These are phyloP conservation scores for Drosophila koepferae DNA, from an alignment of 2,888 invertebrate genomes.

Conservation along the genomic window DNA sequence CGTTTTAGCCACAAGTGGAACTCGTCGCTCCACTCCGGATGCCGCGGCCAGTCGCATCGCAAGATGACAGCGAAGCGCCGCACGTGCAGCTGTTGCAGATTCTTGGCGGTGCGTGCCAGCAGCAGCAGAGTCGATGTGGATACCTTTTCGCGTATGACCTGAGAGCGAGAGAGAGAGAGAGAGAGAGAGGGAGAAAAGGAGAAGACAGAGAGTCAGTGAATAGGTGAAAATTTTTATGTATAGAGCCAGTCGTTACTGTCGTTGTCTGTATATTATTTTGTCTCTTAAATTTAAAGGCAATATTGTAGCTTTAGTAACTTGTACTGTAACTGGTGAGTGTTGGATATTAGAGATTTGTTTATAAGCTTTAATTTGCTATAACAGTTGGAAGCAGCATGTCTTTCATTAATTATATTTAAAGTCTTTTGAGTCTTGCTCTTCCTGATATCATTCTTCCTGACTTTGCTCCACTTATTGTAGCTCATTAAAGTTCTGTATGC, in stretches of 20 bases:
- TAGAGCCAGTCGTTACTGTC: neutral
- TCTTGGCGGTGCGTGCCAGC: conserved; percentile 88
- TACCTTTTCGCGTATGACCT: conserved; percentile 91
- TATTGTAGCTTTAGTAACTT: too few species aligned
- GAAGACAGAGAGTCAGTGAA: neutral
- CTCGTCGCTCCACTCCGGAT: conserved; percentile 89
- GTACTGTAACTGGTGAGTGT: too few species aligned
- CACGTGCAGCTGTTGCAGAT: conserved; percentile 88
- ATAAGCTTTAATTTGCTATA: neutral
- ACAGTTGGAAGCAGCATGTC: too few species aligned
- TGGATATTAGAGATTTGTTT: neutral
- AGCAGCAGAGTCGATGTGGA: conserved; percentile 92
- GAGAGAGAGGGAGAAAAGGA: neutral
- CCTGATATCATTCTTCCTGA: too few species aligned
- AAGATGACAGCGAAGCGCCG: conserved; percentile 90
- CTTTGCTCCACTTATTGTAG: too few species aligned
- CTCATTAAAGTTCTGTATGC: too few species aligned
- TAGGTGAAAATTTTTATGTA: neutral
- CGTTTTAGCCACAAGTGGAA: conserved; percentile 89
- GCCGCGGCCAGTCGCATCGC: conserved; percentile 89
- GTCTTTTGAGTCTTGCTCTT: neutral
- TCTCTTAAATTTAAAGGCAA: neutral
- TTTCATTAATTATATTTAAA: too few species aligned
- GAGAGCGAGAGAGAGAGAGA: conserved; percentile 1
- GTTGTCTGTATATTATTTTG: neutral